These are phyloP conservation scores for Ophion slaviceki DNA, from an alignment of 2,888 invertebrate genomes.

Conservation along the genomic window DNA sequence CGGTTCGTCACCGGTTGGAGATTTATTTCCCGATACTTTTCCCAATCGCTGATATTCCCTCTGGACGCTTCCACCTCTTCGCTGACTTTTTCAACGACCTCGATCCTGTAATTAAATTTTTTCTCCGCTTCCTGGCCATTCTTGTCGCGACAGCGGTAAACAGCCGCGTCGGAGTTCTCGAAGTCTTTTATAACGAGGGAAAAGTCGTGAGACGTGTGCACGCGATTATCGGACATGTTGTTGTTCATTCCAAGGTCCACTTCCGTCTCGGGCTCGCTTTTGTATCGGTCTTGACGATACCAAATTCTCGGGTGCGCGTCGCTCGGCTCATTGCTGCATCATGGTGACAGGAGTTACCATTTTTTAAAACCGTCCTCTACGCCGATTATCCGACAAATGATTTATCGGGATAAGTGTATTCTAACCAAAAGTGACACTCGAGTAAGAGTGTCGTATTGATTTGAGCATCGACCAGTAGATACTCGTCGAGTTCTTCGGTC, in stretches of 20 bases:
- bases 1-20: conserved; percentile 84
- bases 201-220: conserved; percentile 83
- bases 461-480: conserved; percentile 83
- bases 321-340: conserved; percentile 76
- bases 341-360: too few species aligned
- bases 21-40: conserved; percentile 83
- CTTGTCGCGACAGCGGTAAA: conserved; percentile 84
- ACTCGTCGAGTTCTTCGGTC: conserved; percentile 83
- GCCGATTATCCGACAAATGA: conserved; percentile 12
- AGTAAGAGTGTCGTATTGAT: conserved; percentile 82
- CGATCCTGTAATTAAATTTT: conserved; percentile 84
- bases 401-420: conserved; percentile 1
- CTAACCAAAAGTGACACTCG: conserved; percentile 85
- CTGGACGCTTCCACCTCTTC: conserved; percentile 72
- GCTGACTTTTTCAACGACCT: conserved; percentile 76
- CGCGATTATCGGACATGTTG: conserved; percentile 82
- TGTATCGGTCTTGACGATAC: conserved; percentile 83
- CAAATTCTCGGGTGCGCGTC: conserved; percentile 84
- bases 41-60: conserved; percentile 85
- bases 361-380: too few species aligned
- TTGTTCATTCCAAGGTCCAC: conserved; percentile 84
- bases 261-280: conserved; percentile 79
- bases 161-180: conserved; percentile 82
- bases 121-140: conserved; percentile 81
- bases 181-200: conserved; percentile 84